A percentile compares a stretch with the other conserved stretches of the same genome.
These are phyloP conservation scores for Dipodomys merriami DNA, from an alignment of 2,113 vertebrate genomes.

Conservation along the genomic window DNA sequence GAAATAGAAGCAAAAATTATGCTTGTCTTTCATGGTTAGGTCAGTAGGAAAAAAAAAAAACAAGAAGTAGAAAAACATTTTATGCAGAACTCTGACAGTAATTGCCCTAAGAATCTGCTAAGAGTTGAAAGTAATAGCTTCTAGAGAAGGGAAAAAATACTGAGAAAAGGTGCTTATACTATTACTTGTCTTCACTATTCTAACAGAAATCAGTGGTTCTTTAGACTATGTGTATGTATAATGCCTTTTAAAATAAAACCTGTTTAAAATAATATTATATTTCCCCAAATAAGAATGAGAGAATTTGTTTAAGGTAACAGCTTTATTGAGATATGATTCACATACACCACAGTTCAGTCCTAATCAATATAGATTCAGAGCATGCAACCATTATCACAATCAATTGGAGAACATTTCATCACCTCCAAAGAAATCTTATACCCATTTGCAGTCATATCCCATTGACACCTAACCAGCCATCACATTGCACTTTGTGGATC, in stretches of 20 bases:
- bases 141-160: background rate
- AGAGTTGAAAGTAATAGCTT: slow-evolving; percentile 1
- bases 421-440: background rate
- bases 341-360: background rate
- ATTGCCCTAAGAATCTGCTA: background rate
- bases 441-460: background rate
- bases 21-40: background rate
- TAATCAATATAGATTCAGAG: background rate
- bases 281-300: slow-evolving; percentile 12
- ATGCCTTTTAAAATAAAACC: slow-evolving; percentile 17
- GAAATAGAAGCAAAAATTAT: background rate
- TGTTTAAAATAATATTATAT: background rate
- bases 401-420: background rate
- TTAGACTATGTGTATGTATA: background rate
- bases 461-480: background rate
- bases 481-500: background rate
- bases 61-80: background rate
- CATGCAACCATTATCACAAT: background rate
- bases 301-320: background rate
- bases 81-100: background rate
- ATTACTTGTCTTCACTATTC: background rate
- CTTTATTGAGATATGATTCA: background rate
- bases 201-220: background rate
- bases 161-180: background rate
- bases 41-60: no score